Evolutionary conservation across 2,888 invertebrate genomes (phyloP).

Genomic region (Coleophora deauratella): DNA sequence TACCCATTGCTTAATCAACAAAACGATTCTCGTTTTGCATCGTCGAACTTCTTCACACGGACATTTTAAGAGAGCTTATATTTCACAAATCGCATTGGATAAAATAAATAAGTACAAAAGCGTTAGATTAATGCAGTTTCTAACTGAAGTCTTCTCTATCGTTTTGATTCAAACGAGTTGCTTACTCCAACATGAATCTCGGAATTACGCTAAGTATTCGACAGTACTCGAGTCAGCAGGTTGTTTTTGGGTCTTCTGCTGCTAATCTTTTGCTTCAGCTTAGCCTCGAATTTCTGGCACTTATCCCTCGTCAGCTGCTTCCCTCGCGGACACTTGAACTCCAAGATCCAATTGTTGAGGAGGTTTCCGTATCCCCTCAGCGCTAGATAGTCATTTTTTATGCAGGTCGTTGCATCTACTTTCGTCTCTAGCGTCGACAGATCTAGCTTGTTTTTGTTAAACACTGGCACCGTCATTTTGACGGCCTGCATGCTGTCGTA

Average conservation of each 20-base stretch:
- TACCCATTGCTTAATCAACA: constrained; percentile 72
- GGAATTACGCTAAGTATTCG: not conserved
- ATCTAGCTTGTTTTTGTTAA: constrained; percentile 48
- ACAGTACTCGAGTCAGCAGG: not conserved
- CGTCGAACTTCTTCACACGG: constrained; percentile 49
- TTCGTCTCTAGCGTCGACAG: constrained; percentile 45
- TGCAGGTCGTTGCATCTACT: constrained; percentile 68
- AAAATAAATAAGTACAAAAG: constrained; percentile 27
- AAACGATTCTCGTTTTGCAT: constrained; percentile 37
- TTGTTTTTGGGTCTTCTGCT: constrained; percentile 2
- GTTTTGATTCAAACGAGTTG: not conserved
- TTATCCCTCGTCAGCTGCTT: constrained; percentile 30
- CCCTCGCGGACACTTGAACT: constrained; percentile 54
- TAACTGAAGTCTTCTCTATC: not conserved
- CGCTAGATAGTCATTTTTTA: constrained; percentile 76
- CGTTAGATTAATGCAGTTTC: constrained; percentile 10
- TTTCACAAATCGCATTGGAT: constrained; percentile 20
- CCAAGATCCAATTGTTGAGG: constrained; percentile 73
- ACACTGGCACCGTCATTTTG: constrained; percentile 41
- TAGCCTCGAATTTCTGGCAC: constrained; percentile 36
- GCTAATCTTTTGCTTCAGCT: constrained; percentile 37
- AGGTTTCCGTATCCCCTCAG: constrained; percentile 74
- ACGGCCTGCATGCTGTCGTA: constrained; percentile 52
- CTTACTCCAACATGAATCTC: not conserved
- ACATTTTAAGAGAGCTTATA: constrained; percentile 24